Evolutionary conservation across 2,113 vertebrate genomes (phyloP).

Genomic region (Ceyx melanurus): DNA sequence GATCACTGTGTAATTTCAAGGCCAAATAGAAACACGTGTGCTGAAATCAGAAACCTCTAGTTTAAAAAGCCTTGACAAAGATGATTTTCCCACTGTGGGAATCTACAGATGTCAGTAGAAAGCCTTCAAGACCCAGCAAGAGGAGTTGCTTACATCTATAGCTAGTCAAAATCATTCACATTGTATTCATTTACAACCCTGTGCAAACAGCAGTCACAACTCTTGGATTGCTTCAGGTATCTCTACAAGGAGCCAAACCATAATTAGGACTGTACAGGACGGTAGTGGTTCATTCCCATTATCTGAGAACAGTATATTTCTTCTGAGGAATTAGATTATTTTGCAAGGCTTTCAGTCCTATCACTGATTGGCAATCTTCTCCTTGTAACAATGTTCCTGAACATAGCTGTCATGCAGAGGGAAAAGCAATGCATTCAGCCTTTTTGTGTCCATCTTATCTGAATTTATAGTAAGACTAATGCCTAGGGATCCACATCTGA

Average conservation of each 20-base stretch:
- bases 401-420: neutral
- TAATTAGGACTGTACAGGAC: neutral
- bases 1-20: neutral
- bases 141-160: neutral
- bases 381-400: neutral
- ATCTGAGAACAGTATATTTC: neutral
- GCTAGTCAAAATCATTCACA: neutral
- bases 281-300: neutral
- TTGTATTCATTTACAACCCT: neutral
- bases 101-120: neutral
- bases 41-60: neutral
- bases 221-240: neutral
- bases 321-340: neutral
- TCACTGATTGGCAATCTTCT: neutral
- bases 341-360: neutral
- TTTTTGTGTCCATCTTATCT: neutral
- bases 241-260: neutral
- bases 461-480: neutral
- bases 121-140: neutral
- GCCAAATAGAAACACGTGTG: neutral
- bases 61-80: neutral
- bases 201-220: neutral
- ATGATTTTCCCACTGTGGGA: neutral
- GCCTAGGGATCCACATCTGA: neutral
- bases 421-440: fast-evolving